Percentiles rank a stretch among this genome's conserved stretches.
These are phyloP conservation scores for Sus scrofa DNA, from an alignment of 2,113 vertebrate species.

Conservation along the genomic window T2T-Sscrofa CM000822.6:6919001-6919500, in stretches of 20 bases:
- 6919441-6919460: neutral
- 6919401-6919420: neutral
- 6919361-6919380: neutral
- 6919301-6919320: neutral
- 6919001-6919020: neutral
- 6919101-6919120: neutral
- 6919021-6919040: neutral
- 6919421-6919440: neutral
- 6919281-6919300: neutral
- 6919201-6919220: neutral
- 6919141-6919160: neutral
- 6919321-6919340: neutral
- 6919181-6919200: neutral
- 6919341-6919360: neutral
- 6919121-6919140: neutral
- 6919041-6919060: neutral
- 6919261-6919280: rapidly evolving
- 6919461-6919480: neutral
- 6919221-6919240: neutral
- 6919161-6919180: rapidly evolving
- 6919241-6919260: neutral
- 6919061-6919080: neutral
- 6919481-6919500: neutral
- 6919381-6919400: no score
- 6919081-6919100: neutral